Percentiles rank a stretch among this genome's conserved stretches.
Evolutionary conservation across 2,113 vertebrate species (phyloP).

Genomic region (Echinops telfairi): DNA sequence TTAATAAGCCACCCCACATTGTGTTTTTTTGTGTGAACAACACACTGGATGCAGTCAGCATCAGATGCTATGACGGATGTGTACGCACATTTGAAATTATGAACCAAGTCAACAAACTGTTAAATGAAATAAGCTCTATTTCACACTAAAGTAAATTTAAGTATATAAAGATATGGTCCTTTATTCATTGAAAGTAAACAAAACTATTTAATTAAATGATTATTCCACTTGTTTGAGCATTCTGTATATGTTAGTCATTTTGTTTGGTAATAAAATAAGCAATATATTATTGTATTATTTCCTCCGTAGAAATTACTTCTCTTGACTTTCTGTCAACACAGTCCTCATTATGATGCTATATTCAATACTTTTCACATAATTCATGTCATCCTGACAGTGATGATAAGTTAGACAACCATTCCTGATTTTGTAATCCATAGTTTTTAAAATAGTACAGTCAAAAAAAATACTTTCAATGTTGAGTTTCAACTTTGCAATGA

Average conservation of each 20-base stretch:
- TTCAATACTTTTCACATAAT: not conserved
- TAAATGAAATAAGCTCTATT: too few relatives aligned
- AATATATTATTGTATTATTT: not conserved
- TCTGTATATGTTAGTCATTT: not conserved
- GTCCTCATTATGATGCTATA: not conserved
- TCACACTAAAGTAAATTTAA: too few relatives aligned
- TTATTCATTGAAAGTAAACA: too few relatives aligned
- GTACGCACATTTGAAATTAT: too few relatives aligned
- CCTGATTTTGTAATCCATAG: not conserved
- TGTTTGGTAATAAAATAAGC: not conserved
- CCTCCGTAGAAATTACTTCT: not conserved
- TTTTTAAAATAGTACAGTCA: not conserved
- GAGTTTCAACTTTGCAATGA: not conserved
- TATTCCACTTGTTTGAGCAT: too few relatives aligned
- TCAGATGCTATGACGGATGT: too few relatives aligned
- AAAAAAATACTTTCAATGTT: not conserved
- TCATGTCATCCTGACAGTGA: not conserved
- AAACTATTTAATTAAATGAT: too few relatives aligned
- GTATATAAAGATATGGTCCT: too few relatives aligned
- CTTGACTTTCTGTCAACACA: not conserved
- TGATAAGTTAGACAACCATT: not conserved
- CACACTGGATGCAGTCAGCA: too few relatives aligned
- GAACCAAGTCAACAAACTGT: too few relatives aligned
- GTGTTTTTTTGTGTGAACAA: too few relatives aligned
- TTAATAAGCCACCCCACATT: too few relatives aligned